phyloP scores from a whole-genome alignment of 2,797 vertebrate species.

The Lepilemur septentrionalis region DNA sequence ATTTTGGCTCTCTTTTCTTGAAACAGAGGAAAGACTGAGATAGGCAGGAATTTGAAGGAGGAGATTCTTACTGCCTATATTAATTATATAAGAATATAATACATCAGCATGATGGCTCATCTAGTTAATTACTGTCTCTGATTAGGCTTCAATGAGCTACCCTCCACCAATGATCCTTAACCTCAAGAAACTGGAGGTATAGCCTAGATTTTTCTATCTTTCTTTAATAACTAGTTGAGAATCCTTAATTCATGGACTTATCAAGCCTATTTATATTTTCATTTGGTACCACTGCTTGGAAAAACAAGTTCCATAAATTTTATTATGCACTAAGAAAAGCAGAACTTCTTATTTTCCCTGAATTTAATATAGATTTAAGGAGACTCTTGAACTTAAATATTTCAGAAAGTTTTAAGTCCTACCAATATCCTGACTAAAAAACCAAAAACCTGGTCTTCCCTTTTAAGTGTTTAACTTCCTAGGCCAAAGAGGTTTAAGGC shows the following conservation, averaged over 20 bases:
- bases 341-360: neutral
- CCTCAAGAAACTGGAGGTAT: neutral
- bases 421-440: neutral
- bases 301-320: conserved; percentile 2
- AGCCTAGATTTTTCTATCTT: neutral
- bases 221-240: neutral
- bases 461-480: neutral
- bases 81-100: neutral
- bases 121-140: neutral
- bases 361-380: neutral
- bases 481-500: neutral
- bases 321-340: neutral
- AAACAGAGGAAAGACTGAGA: neutral
- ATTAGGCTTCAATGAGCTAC: neutral
- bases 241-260: conserved; percentile 7
- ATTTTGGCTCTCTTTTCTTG: neutral
- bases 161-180: neutral
- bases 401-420: conserved; percentile 35
- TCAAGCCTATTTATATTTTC: neutral
- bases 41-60: neutral
- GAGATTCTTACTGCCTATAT: neutral
- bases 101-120: neutral
- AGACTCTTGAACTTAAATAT: neutral
- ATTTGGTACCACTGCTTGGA: neutral
- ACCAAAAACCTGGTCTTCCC: neutral